Percentiles rank a stretch among this genome's conserved stretches.
phyloP scores from a whole-genome alignment of 2,797 vertebrate species.

The Spea hammondii region DNA sequence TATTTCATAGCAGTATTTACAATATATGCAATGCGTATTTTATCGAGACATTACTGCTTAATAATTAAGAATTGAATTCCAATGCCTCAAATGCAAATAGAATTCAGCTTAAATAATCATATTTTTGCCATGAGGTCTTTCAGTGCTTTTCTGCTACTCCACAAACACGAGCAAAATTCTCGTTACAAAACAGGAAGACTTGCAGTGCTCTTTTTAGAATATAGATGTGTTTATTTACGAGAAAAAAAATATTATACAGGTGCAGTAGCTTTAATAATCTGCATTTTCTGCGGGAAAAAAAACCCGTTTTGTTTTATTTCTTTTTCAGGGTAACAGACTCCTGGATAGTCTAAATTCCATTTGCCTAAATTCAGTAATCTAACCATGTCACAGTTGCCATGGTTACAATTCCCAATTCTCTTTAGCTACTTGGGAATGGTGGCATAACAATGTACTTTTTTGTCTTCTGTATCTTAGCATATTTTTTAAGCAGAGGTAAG shows the following conservation, averaged over 20 bases:
- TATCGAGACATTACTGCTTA: constrained; percentile 22
- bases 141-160: constrained; percentile 15
- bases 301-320: constrained; percentile 38
- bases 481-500: constrained; percentile 46
- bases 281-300: constrained; percentile 22
- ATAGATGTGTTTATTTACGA: constrained; percentile 4
- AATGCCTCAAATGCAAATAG: constrained; percentile 24
- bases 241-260: constrained; percentile 6
- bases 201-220: neutral
- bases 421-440: constrained; percentile 44
- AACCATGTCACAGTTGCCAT: constrained; percentile 50
- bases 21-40: constrained; percentile 16
- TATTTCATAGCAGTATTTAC: constrained; percentile 14
- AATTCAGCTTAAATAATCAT: constrained; percentile 18
- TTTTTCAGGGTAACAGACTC: constrained; percentile 40
- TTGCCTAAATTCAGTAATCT: constrained; percentile 52
- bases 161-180: constrained; percentile 19
- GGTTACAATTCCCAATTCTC: constrained; percentile 50
- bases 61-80: constrained; percentile 42
- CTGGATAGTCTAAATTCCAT: constrained; percentile 43
- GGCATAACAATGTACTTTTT: constrained; percentile 48
- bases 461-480: constrained; percentile 51
- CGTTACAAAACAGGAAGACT: neutral
- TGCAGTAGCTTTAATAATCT: neutral
- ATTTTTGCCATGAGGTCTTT: neutral